Percentiles rank a stretch among this genome's conserved stretches.
Evolutionary conservation across 2,797 vertebrate genomes (phyloP).

Genomic region (Brachyalestes nurse): DNA sequence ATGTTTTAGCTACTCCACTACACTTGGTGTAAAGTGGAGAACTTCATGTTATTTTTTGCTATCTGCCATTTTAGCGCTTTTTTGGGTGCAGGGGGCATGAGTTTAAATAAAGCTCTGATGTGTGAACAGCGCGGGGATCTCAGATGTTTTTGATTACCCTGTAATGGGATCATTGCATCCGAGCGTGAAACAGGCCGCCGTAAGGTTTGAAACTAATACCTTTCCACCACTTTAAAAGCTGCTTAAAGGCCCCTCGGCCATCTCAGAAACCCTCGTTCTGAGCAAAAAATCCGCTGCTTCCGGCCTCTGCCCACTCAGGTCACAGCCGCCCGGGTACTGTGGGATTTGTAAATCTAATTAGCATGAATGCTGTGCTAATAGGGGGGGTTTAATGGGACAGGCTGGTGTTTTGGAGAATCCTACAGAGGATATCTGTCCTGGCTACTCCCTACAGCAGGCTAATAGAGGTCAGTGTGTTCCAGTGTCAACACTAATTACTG

Average conservation of each 20-base stretch:
- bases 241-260: slow-evolving; percentile 49
- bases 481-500: slow-evolving; percentile 51
- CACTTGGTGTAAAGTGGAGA: not conserved
- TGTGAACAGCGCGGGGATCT: slow-evolving; percentile 58
- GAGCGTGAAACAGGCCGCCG: slow-evolving; percentile 51
- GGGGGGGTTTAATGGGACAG: slow-evolving; percentile 1
- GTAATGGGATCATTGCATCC: slow-evolving; percentile 65
- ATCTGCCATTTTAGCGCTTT: slow-evolving; percentile 8
- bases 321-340: slow-evolving; percentile 19
- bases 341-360: slow-evolving; percentile 57
- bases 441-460: slow-evolving; percentile 1
- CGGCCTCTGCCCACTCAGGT: not conserved
- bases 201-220: slow-evolving; percentile 63
- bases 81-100: slow-evolving; percentile 53
- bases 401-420: not conserved
- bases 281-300: not conserved
- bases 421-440: not conserved
- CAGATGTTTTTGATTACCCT: slow-evolving; percentile 74
- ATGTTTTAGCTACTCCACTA: not conserved
- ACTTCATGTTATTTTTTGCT: too few relatives aligned
- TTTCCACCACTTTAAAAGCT: slow-evolving; percentile 54
- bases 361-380: slow-evolving; percentile 9
- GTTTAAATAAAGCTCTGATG: slow-evolving; percentile 59
- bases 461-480: slow-evolving; percentile 30
- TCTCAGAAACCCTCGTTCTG: slow-evolving; percentile 7